phyloP scores from a whole-genome alignment of 2,888 invertebrate genomes.

The Brenthis hecate region DNA sequence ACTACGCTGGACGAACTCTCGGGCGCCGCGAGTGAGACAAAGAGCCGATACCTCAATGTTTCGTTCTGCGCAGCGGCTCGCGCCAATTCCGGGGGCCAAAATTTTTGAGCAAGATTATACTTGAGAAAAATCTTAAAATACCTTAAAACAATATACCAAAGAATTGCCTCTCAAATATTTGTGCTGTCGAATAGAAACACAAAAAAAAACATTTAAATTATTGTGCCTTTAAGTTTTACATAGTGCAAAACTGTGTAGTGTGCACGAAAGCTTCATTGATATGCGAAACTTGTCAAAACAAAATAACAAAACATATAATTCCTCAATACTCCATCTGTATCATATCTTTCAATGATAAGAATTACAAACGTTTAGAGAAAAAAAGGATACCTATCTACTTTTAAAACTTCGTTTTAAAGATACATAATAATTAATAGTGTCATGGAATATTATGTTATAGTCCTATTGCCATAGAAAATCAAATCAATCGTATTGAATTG shows the following conservation, averaged over 20 bases:
- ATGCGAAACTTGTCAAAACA: neutral
- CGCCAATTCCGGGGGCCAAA: too few species aligned
- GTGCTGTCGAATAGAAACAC: slow-evolving; percentile 9
- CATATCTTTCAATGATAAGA: neutral
- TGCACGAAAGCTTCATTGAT: neutral
- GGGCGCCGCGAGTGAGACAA: too few species aligned
- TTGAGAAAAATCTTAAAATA: slow-evolving; percentile 24
- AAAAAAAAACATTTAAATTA: neutral
- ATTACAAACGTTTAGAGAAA: neutral
- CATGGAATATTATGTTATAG: slow-evolving; percentile 4
- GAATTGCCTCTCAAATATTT: slow-evolving; percentile 23
- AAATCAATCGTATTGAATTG: too few species aligned
- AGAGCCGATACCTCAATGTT: too few species aligned
- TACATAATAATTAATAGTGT: slow-evolving; percentile 4
- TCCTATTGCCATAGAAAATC: neutral
- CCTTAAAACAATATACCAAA: slow-evolving; percentile 22
- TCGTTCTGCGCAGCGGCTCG: too few species aligned
- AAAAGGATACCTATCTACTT: neutral
- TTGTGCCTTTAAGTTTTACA: neutral
- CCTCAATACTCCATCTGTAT: neutral
- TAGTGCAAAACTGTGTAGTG: too few species aligned
- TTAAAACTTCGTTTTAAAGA: neutral
- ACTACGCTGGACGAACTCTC: too few species aligned
- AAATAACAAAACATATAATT: neutral
- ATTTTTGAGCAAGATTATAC: neutral